These are phyloP conservation scores for Tanytarsus gracilentus DNA, from an alignment of 2,888 invertebrate species.

Conservation along the genomic window DNA sequence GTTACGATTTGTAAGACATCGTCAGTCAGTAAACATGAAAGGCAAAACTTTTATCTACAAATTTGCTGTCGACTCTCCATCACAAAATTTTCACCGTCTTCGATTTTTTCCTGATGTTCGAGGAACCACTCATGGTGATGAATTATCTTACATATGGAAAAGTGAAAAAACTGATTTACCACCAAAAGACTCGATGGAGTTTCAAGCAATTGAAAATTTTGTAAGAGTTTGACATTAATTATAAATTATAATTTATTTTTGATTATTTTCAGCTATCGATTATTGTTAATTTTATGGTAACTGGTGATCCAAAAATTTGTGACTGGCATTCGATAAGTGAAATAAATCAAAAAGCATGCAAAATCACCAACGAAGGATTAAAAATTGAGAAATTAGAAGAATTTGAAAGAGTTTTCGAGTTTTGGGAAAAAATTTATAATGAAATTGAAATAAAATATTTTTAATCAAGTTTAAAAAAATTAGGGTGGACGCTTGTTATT, in stretches of 20 bases:
- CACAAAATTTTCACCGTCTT: conserved; percentile 40
- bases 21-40: conserved; percentile 33
- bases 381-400: too few relatives aligned
- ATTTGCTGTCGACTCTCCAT: conserved; percentile 40
- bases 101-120: conserved; percentile 36
- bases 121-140: conserved; percentile 39
- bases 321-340: too few relatives aligned
- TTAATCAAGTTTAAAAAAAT: too few relatives aligned
- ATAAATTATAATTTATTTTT: background rate
- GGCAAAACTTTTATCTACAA: conserved; percentile 41
- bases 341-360: too few relatives aligned
- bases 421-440: too few relatives aligned
- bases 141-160: conserved; percentile 40
- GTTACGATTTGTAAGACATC: conserved; percentile 35
- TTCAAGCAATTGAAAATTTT: conserved; percentile 1
- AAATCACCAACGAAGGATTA: too few relatives aligned
- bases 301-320: conserved; percentile 39
- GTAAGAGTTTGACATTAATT: background rate
- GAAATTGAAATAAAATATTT: too few relatives aligned
- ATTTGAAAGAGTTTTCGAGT: too few relatives aligned
- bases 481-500: too few relatives aligned
- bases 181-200: background rate
- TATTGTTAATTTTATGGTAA: conserved; percentile 38
- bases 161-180: conserved; percentile 31
- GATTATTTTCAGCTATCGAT: background rate